A percentile compares a stretch with the other conserved stretches of the same genome.
These are phyloP conservation scores for Chromoteleia sp. DNA, from an alignment of 2,888 invertebrate genomes.

Conservation along the genomic window DNA sequence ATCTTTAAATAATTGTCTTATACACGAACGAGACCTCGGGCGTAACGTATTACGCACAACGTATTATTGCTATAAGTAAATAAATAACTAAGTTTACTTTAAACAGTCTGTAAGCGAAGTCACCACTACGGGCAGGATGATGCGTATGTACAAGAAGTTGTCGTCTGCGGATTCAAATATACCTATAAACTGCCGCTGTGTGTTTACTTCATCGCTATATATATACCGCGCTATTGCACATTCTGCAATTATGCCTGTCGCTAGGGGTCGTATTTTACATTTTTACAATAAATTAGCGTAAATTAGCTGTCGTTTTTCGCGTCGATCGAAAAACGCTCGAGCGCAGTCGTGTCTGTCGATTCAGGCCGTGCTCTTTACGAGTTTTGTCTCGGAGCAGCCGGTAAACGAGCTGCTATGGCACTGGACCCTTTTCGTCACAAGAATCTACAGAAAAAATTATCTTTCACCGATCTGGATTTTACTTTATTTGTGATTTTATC, in stretches of 20 bases:
- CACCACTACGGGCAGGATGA: slow-evolving; percentile 74
- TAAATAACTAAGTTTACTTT: slow-evolving; percentile 84
- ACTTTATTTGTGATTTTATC: neutral
- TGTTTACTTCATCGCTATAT: slow-evolving; percentile 55
- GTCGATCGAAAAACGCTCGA: slow-evolving; percentile 49
- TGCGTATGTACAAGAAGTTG: slow-evolving; percentile 73
- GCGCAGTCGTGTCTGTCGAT: slow-evolving; percentile 34
- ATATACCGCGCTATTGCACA: slow-evolving; percentile 77
- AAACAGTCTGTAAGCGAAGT: slow-evolving; percentile 84
- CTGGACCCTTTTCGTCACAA: slow-evolving; percentile 45
- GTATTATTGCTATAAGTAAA: slow-evolving; percentile 79
- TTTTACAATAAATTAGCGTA: slow-evolving; percentile 85
- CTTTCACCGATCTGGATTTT: slow-evolving; percentile 24
- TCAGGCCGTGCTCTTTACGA: slow-evolving; percentile 52
- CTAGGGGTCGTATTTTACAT: slow-evolving; percentile 78
- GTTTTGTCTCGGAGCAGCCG: slow-evolving; percentile 36
- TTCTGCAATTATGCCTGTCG: slow-evolving; percentile 77
- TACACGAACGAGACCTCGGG: slow-evolving; percentile 76
- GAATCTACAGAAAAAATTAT: slow-evolving; percentile 17
- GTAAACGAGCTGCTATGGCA: slow-evolving; percentile 55
- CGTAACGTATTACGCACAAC: slow-evolving; percentile 70
- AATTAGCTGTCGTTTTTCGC: slow-evolving; percentile 69
- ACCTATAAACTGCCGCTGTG: slow-evolving; percentile 58
- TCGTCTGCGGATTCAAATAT: slow-evolving; percentile 48
- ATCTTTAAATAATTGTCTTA: slow-evolving; percentile 82